Conservation (phyloP, 2,797 vertebrate species). For the Acipenser transmontanus region DNA sequence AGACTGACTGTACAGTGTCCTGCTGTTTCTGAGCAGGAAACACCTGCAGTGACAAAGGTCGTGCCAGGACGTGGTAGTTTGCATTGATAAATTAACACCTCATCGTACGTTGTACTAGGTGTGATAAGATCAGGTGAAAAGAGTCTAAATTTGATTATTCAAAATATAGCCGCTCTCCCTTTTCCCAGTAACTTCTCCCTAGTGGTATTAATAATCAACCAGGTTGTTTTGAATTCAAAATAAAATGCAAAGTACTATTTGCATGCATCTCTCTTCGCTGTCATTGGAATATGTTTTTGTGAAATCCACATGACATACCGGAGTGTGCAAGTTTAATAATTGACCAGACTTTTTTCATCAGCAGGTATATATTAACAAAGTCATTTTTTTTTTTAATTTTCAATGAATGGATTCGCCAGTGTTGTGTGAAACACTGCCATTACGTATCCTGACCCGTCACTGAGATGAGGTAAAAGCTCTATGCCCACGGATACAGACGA, state of each 20-base stretch:
- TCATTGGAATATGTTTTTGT: too few relatives aligned
- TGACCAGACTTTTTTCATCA: too few relatives aligned
- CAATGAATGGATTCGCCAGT: too few relatives aligned
- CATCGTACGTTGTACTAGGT: neutral
- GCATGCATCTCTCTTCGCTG: constrained; percentile 42
- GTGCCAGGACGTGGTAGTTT: neutral
- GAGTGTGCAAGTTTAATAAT: too few relatives aligned
- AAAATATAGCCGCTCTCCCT: constrained; percentile 40
- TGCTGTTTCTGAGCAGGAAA: neutral
- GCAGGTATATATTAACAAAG: too few relatives aligned
- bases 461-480: too few relatives aligned
- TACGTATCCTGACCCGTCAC: too few relatives aligned
- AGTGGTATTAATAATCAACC: constrained; percentile 23
- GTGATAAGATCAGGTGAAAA: constrained; percentile 28
- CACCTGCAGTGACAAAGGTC: neutral
- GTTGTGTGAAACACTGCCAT: too few relatives aligned
- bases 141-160: constrained; percentile 60
- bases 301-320: too few relatives aligned
- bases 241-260: constrained; percentile 65
- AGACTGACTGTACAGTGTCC: constrained; percentile 47
- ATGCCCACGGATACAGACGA: too few relatives aligned
- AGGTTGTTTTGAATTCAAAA: constrained; percentile 53
- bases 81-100: constrained; percentile 1
- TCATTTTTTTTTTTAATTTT: too few relatives aligned
- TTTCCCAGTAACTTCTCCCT: constrained; percentile 12